Evolutionary conservation across 1,140 invertebrate genomes (phyloP), one percentile per base, ranked within the genome.

Genomic region (Trissolcus basalis): DNA sequence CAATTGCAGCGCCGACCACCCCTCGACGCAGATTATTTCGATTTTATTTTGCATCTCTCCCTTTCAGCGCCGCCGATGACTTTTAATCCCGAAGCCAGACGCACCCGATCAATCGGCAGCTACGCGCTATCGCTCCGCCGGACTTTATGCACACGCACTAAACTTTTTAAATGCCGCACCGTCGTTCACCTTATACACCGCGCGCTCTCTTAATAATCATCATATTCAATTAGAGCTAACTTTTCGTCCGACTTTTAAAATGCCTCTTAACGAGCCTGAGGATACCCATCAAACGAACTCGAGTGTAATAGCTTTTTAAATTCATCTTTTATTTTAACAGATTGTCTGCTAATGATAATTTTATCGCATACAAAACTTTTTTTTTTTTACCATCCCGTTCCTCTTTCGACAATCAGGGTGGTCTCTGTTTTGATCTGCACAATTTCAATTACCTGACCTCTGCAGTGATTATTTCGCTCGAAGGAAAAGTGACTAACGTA

Each of bases 11-110:
- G n/a, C n/a, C n/a, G n/a, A n/a, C n/a, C 53, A 27, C 58, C 44
- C 13, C 2, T 12, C 64, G 65, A n/a, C n/a, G n/a, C n/a, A n/a
- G n/a, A 65, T 76, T 75, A 63, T 75, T 75, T 75, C 58, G 58
- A 75, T 75, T 63, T 63, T 64, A 75, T 76, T 70, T 70, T 56
- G 33, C 53, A 14, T 50, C 63, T 47, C 63, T 55, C 60, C 49
- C 59, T 65, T n/a, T 3, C 53, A 48, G 45, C 60, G 49, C 35
- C 61, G 74, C 11, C 65, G 43, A 61, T 61, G 63, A 67, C 60
- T 72, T 72, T 78, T 78, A 78, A 73, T 77, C 68, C 68, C 54
- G 67, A 68, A 70, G 70, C 70, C 70, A 70, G 70, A 73, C 76
- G 69, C 59, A 13, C 32, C 53, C 70, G 64, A 73, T 77, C 74